phyloP scores from a whole-genome alignment of 2,113 vertebrate species.

The Myodes glareolus region DNA sequence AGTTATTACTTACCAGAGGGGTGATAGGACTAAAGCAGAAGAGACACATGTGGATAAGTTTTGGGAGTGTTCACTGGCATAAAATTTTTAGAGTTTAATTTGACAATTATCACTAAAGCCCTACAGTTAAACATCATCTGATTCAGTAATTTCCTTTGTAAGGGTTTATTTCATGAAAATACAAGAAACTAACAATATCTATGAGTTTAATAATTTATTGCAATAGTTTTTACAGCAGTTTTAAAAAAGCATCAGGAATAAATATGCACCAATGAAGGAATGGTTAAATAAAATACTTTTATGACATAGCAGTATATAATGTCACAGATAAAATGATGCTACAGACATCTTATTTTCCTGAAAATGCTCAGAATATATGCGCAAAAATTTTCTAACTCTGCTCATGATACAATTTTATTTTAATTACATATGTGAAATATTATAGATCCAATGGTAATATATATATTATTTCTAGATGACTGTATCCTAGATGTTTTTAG shows the following conservation, averaged over 20 bases:
- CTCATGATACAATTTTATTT: background rate
- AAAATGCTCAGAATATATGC: background rate
- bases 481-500: constrained; percentile 11
- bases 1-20: background rate
- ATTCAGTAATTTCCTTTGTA: background rate
- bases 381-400: background rate
- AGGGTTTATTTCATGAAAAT: constrained; percentile 37
- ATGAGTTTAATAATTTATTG: background rate
- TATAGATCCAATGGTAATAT: background rate
- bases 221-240: background rate
- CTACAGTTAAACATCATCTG: background rate
- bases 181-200: constrained; percentile 20
- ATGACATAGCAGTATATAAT: background rate
- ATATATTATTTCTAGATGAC: background rate
- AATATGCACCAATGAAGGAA: background rate
- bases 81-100: constrained; percentile 46
- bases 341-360: constrained; percentile 7
- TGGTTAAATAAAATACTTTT: constrained; percentile 16
- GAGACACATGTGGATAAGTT: background rate
- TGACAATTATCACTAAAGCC: constrained; percentile 30
- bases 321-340: background rate
- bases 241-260: background rate
- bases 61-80: background rate
- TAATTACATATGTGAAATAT: constrained; percentile 1
- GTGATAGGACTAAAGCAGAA: background rate